These are phyloP conservation scores for Cheilosia impressa DNA, from an alignment of 2,888 invertebrate genomes.

Conservation along the genomic window DNA sequence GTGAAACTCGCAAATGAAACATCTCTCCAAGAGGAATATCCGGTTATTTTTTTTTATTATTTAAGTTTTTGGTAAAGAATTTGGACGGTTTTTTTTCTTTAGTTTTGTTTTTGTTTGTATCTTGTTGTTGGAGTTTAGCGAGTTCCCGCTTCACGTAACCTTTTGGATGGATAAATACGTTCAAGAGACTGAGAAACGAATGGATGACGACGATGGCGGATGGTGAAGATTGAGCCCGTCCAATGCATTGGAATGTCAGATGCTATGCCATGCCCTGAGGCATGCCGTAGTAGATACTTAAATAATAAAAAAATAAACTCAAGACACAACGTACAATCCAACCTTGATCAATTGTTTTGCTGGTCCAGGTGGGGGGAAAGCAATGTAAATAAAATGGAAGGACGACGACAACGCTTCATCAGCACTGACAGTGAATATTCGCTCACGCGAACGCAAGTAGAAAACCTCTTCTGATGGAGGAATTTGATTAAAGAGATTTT, in stretches of 20 bases:
- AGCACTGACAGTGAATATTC: background rate
- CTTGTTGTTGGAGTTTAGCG: slow-evolving; percentile 59
- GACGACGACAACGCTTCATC: slow-evolving; percentile 9
- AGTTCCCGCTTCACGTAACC: slow-evolving; percentile 57
- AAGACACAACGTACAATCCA: slow-evolving; percentile 25
- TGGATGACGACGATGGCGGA: slow-evolving; percentile 46
- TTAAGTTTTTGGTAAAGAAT: slow-evolving; percentile 67
- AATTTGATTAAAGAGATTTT: too few species aligned
- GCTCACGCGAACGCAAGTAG: background rate
- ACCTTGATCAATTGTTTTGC: slow-evolving; percentile 67
- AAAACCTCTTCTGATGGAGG: too few species aligned
- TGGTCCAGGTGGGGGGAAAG: slow-evolving; percentile 14
- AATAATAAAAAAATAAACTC: slow-evolving; percentile 15
- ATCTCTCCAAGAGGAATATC: slow-evolving; percentile 71
- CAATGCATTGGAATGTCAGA: slow-evolving; percentile 71
- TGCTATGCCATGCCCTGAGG: slow-evolving; percentile 62
- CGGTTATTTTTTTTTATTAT: slow-evolving; percentile 53
- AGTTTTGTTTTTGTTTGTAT: slow-evolving; percentile 26
- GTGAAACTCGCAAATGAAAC: slow-evolving; percentile 68
- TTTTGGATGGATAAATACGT: slow-evolving; percentile 42
- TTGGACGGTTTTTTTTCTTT: slow-evolving; percentile 42
- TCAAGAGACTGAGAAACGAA: slow-evolving; percentile 40
- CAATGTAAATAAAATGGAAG: slow-evolving; percentile 34
- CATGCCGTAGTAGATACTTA: slow-evolving; percentile 47
- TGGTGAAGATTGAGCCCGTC: slow-evolving; percentile 60